Conservation (phyloP, 2,113 vertebrate genomes). For the Sinocyclocheilus anshuiensis region DNA sequence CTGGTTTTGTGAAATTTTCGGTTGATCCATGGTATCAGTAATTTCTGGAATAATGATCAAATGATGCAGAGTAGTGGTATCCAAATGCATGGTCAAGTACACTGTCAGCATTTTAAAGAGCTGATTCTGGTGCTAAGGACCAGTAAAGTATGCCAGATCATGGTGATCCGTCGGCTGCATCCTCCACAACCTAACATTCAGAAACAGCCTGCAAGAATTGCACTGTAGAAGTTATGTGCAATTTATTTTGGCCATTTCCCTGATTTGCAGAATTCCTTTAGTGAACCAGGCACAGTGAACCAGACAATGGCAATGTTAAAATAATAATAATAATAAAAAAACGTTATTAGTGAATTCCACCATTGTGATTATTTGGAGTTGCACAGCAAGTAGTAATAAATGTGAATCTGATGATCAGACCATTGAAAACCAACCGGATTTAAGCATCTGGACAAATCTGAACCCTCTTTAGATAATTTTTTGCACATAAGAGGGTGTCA, state of each 20-base stretch:
- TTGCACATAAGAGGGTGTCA: neutral
- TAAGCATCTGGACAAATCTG: constrained; percentile 15
- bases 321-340: neutral
- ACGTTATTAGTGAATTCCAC: neutral
- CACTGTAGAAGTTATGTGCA: neutral
- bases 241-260: neutral
- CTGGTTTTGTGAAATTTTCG: neutral
- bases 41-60: neutral
- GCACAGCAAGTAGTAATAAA: neutral
- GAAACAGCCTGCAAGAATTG: neutral
- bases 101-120: no score
- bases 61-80: neutral
- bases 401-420: constrained; percentile 3
- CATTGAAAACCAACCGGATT: neutral
- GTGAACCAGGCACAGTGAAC: neutral
- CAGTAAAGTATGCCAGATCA: neutral
- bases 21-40: neutral
- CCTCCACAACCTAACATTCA: neutral
- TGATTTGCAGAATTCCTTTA: neutral
- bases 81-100: no score
- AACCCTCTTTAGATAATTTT: neutral
- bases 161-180: neutral
- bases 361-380: neutral
- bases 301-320: neutral
- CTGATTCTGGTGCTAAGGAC: neutral